Evolutionary conservation across 2,888 invertebrate species (phyloP).

Genomic region (Anoncus sp.): DNA sequence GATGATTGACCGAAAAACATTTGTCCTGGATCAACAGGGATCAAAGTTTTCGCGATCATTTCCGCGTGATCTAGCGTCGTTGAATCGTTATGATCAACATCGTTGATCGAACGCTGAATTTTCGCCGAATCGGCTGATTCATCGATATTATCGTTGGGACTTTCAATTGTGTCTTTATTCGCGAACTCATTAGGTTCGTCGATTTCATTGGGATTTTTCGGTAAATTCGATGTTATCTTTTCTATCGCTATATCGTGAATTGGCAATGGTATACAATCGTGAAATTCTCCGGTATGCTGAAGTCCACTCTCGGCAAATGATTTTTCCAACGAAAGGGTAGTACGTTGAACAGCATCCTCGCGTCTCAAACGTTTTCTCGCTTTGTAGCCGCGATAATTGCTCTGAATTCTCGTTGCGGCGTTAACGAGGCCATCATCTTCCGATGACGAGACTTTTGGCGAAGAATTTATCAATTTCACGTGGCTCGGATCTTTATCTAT

Average conservation of each 20-base stretch:
- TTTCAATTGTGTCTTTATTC: not conserved
- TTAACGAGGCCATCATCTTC: slow-evolving; percentile 46
- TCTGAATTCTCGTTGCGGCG: slow-evolving; percentile 71
- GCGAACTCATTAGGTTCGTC: not conserved
- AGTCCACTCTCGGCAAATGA: slow-evolving; percentile 67
- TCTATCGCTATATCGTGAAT: slow-evolving; percentile 62
- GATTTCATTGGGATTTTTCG: not conserved
- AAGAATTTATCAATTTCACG: slow-evolving; percentile 44
- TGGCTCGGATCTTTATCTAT: not conserved
- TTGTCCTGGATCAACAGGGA: slow-evolving; percentile 1
- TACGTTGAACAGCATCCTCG: slow-evolving; percentile 75
- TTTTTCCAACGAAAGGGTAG: slow-evolving; percentile 67
- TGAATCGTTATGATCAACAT: not conserved
- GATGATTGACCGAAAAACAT: slow-evolving; percentile 49
- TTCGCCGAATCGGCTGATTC: not conserved
- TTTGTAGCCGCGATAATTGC: slow-evolving; percentile 70
- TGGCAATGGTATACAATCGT: slow-evolving; percentile 80
- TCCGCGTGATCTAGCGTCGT: not conserved
- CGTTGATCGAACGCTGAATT: not conserved
- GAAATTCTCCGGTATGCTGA: slow-evolving; percentile 82
- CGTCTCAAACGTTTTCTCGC: slow-evolving; percentile 73
- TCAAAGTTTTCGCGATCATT: not conserved
- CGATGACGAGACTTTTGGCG: slow-evolving; percentile 40
- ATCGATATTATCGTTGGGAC: not conserved
- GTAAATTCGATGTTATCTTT: slow-evolving; percentile 5